A percentile compares a stretch with the other conserved stretches of the same genome.
Conservation (phyloP, 2,797 vertebrate genomes). For the Sphenodon punctatus region DNA sequence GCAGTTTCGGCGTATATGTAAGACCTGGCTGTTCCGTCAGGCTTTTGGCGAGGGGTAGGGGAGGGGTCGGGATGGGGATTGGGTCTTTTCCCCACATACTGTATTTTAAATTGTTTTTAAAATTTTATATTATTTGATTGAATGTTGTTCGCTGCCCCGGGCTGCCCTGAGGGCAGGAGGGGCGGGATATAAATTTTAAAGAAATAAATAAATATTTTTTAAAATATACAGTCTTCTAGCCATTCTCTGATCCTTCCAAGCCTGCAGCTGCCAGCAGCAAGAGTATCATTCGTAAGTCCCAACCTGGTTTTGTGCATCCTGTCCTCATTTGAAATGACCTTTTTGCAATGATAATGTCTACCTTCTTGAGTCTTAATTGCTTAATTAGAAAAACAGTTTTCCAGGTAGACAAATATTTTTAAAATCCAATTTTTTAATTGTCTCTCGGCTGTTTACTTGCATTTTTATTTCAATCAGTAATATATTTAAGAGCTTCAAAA, state of each 20-base stretch:
- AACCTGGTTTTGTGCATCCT: conserved; percentile 12
- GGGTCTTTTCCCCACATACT: too few species aligned
- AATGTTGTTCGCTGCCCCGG: too few species aligned
- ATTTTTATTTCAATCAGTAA: conserved; percentile 38
- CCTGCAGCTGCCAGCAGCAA: conserved; percentile 11
- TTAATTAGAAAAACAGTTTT: conserved; percentile 68
- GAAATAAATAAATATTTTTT: too few species aligned
- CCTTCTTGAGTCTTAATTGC: conserved; percentile 68
- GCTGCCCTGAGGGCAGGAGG: too few species aligned
- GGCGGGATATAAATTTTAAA: too few species aligned
- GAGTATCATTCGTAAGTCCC: conserved; percentile 48
- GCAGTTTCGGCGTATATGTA: too few species aligned
- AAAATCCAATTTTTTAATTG: conserved; percentile 38
- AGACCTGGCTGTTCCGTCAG: too few species aligned
- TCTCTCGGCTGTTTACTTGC: conserved; percentile 7
- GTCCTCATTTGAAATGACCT: conserved; percentile 69
- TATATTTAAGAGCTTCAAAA: conserved; percentile 30
- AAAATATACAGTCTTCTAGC: background rate
- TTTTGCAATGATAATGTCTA: conserved; percentile 55
- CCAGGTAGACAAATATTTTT: conserved; percentile 55
- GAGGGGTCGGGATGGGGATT: too few species aligned
- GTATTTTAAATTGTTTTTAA: too few species aligned
- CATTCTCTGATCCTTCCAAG: conserved; percentile 22
- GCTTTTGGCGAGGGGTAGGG: too few species aligned
- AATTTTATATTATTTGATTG: too few species aligned